Base-by-base conservation (phyloP, 2,888 invertebrate species). In the Acleris sparsana region DNA sequence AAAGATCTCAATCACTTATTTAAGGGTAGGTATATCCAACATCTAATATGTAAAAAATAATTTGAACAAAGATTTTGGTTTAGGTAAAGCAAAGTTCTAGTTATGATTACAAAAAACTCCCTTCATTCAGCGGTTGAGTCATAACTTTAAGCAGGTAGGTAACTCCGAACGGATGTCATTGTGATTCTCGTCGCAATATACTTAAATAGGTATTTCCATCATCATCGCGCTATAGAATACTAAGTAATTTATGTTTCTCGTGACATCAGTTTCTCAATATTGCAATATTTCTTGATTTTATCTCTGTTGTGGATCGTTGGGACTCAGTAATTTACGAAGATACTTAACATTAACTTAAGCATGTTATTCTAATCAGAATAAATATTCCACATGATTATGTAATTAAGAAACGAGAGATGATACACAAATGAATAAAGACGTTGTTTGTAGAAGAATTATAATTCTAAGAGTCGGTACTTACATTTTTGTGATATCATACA, bases 161-260 rank as follows among this genome's bases (percentile, higher is more conserved):
- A n/a, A 29, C 53, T 61, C 53, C 18, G 16, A 49, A 17, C 25
- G 49, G n/a, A 49, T 39, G n/a, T 48, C 7, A 51, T 63, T 63
- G 56, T 63, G 44, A 63, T 63, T 63, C 63, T 44, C 56, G 25
- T 51, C 51, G 51, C 56, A 51, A 25, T 57, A 43, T 46, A 33
- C 9, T 33, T 9, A 33, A 29, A n/a, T 59, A 58, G 22, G 46
- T 59, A 63, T 59, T 63, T 44, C 53, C 53, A 49, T 33, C 29
- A 18, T 48, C 39, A 43, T 18, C 25, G 18, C 56, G 49, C 49
- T 43, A 17, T 22, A 56, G 48, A 56, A 57, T 63, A 57, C 25
- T 51, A 57, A n/a, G n/a, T n/a, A n/a, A 57, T 22, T 17, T 9
- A 52, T 22, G 17, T 57, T 22, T 29, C 17, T 44, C 16, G 25